Conservation (phyloP, 2,888 invertebrate genomes). For the Andrena camellia region DNA sequence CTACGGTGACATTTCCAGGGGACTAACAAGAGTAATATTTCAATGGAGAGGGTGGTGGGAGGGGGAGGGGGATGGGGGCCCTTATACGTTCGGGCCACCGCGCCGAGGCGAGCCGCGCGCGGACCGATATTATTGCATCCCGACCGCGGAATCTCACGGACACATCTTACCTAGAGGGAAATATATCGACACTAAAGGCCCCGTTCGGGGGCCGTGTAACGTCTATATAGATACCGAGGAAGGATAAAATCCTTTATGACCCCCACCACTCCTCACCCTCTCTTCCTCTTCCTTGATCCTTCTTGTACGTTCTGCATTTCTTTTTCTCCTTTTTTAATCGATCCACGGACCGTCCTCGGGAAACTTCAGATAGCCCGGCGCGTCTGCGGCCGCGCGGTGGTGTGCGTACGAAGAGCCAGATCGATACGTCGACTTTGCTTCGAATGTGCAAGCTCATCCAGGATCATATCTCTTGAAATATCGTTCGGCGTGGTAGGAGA, state of each 20-base stretch:
- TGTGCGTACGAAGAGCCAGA: constrained; percentile 34
- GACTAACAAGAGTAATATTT: constrained; percentile 70
- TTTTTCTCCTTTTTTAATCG: constrained; percentile 39
- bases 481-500: constrained; percentile 52
- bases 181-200: constrained; percentile 57
- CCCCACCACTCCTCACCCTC: constrained; percentile 1
- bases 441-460: constrained; percentile 67
- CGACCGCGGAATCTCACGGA: constrained; percentile 27
- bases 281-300: neutral
- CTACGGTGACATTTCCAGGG: constrained; percentile 73
- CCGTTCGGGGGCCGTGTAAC: constrained; percentile 29
- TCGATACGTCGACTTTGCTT: constrained; percentile 58
- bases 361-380: constrained; percentile 36
- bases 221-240: constrained; percentile 49
- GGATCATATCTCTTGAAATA: constrained; percentile 66
- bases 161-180: constrained; percentile 28
- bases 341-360: constrained; percentile 47
- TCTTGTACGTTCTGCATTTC: neutral
- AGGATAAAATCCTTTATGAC: constrained; percentile 45
- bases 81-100: constrained; percentile 32
- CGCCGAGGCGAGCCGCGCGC: neutral
- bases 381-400: neutral
- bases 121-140: constrained; percentile 43
- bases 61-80: neutral
- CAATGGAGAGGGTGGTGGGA: constrained; percentile 41